A percentile compares a stretch with the other conserved stretches of the same genome.
phyloP scores from a whole-genome alignment of 2,888 invertebrate genomes.

The Syrista parreyssii region DNA sequence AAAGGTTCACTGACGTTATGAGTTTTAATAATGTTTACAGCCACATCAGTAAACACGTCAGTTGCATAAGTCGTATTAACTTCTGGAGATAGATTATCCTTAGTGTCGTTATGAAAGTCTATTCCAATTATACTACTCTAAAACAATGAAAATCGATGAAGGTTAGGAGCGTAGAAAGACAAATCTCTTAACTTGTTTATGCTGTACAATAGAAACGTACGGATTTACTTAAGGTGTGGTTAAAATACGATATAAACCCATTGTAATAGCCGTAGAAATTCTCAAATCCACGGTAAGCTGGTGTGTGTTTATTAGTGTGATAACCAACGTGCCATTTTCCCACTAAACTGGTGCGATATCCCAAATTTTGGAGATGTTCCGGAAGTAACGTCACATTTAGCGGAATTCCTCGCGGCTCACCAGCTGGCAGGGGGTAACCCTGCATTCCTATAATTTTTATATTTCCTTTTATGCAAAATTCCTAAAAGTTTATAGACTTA shows the following conservation, averaged over 20 bases:
- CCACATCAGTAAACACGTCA: constrained; percentile 76
- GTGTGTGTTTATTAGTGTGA: constrained; percentile 71
- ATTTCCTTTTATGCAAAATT: no score
- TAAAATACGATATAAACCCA: constrained; percentile 84
- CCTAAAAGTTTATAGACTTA: no score
- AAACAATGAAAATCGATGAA: no score
- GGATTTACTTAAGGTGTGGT: constrained; percentile 69
- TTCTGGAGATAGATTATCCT: no score
- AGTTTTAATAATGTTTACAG: constrained; percentile 71
- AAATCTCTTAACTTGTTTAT: no score
- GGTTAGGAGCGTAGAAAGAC: no score
- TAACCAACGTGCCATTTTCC: constrained; percentile 74
- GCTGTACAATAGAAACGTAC: constrained; percentile 44
- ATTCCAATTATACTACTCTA: no score
- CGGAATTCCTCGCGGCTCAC: constrained; percentile 68
- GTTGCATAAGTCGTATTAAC: constrained; percentile 75
- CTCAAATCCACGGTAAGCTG: constrained; percentile 81
- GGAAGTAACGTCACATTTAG: constrained; percentile 68
- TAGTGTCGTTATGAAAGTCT: no score
- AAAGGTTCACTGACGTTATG: constrained; percentile 75
- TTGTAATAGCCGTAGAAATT: constrained; percentile 87
- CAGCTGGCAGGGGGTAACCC: constrained; percentile 66
- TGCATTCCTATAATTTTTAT: constrained; percentile 67
- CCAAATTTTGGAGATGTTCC: constrained; percentile 66
- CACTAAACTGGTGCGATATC: constrained; percentile 68